These are phyloP conservation scores for Matsumurasca onukii DNA, from an alignment of 1,140 invertebrate genomes.

Conservation along the genomic window DNA sequence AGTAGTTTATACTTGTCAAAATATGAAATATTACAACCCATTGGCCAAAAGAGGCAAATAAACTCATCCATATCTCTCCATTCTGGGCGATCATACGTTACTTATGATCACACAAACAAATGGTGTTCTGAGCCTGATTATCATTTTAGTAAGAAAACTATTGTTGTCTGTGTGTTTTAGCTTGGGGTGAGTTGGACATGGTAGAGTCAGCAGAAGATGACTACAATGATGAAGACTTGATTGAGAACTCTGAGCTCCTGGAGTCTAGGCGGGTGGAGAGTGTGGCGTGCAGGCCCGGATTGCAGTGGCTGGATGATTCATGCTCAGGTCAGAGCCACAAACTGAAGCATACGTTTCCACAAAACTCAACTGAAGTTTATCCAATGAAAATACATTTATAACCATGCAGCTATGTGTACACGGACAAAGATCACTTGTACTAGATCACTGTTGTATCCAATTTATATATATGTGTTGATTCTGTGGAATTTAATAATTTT, in stretches of 20 bases:
- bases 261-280: neutral
- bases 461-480: too few relatives aligned
- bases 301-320: slow-evolving; percentile 15
- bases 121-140: neutral
- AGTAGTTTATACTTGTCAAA: neutral
- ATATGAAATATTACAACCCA: neutral
- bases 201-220: slow-evolving; percentile 7
- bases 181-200: slow-evolving; percentile 4
- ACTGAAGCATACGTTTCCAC: neutral
- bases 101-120: neutral
- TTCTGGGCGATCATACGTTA: neutral
- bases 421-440: too few relatives aligned
- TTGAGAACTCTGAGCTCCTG: neutral
- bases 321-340: slow-evolving; percentile 29
- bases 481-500: too few relatives aligned
- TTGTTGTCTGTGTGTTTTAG: slow-evolving; percentile 2
- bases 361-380: neutral
- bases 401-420: neutral
- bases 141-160: neutral
- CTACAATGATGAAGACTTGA: neutral
- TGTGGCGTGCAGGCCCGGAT: slow-evolving; percentile 11
- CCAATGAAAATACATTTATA: neutral
- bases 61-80: neutral
- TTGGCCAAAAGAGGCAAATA: neutral
- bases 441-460: too few relatives aligned